These are phyloP conservation scores for Ophion obscuratus DNA, from an alignment of 2,888 invertebrate species.

Conservation along the genomic window DNA sequence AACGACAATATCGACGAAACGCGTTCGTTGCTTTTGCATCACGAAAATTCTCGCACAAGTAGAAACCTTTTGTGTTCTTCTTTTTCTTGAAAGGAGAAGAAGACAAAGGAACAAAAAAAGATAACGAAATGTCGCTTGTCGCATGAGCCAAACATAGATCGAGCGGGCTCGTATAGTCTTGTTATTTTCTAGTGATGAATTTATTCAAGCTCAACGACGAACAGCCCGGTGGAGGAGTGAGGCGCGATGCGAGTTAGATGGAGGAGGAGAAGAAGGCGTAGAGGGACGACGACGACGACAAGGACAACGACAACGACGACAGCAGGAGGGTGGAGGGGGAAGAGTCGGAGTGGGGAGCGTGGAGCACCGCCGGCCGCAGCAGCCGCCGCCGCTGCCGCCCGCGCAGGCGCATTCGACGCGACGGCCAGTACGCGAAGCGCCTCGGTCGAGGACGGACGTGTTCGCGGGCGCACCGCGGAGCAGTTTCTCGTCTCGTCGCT, in stretches of 20 bases:
- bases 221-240: conserved; percentile 98
- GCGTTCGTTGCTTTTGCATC: too few relatives aligned
- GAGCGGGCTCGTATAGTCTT: conserved; percentile 83
- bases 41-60: too few relatives aligned
- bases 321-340: neutral
- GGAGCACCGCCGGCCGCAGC: conserved; percentile 82
- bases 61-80: too few relatives aligned
- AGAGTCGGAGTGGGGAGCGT: conserved; percentile 60
- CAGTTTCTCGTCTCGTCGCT: neutral
- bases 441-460: neutral
- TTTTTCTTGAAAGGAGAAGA: neutral
- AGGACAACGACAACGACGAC: neutral
- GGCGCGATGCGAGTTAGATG: conserved; percentile 84
- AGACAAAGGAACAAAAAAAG: neutral
- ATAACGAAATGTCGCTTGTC: conserved; percentile 10
- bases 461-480: neutral
- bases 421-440: neutral
- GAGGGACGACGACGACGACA: neutral
- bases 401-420: neutral
- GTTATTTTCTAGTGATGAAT: conserved; percentile 98
- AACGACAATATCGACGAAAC: too few relatives aligned
- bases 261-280: conserved; percentile 38
- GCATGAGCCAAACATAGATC: conserved; percentile 55
- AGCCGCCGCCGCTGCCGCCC: conserved; percentile 83
- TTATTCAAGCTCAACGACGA: conserved; percentile 98